Evolutionary conservation across 1,140 invertebrate species (phyloP).

Genomic region (Camponotus pennsylvanicus): DNA sequence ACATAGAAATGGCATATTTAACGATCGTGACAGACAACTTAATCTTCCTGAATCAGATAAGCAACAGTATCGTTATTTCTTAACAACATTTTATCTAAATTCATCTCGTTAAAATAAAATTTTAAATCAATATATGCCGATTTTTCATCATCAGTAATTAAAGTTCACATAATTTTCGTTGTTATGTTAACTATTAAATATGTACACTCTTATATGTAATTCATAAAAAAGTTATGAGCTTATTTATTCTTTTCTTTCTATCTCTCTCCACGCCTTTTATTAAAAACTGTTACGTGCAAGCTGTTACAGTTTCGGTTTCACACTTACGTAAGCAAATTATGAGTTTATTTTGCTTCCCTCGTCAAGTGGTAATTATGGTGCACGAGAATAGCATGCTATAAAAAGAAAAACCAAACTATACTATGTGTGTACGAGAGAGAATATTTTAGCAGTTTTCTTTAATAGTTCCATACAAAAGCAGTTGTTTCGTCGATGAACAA

Average conservation of each 20-base stretch:
- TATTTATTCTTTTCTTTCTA: neutral
- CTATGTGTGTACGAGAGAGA: neutral
- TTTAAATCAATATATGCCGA: neutral
- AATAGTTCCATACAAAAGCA: neutral
- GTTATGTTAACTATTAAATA: neutral
- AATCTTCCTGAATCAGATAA: neutral
- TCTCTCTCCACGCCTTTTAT: neutral
- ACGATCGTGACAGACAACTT: neutral
- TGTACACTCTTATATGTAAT: neutral
- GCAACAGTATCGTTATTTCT: neutral
- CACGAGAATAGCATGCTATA: conserved; percentile 7
- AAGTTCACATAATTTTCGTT: neutral
- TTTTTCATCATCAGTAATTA: conserved; percentile 21
- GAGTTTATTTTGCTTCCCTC: conserved; percentile 31
- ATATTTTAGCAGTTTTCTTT: conserved; percentile 36
- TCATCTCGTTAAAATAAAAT: conserved; percentile 3
- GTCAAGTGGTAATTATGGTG: conserved; percentile 16
- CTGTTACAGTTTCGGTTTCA: conserved; percentile 39
- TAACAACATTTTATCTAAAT: neutral
- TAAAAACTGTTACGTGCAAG: neutral
- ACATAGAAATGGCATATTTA: conserved; percentile 12
- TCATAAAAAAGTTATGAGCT: neutral
- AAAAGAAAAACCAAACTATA: conserved; percentile 15
- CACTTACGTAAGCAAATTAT: conserved; percentile 35
- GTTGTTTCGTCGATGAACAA: conserved; percentile 34